These are phyloP conservation scores for Acanthosepion lycidas DNA, from an alignment of 2,888 invertebrate species.

Conservation along the genomic window DNA sequence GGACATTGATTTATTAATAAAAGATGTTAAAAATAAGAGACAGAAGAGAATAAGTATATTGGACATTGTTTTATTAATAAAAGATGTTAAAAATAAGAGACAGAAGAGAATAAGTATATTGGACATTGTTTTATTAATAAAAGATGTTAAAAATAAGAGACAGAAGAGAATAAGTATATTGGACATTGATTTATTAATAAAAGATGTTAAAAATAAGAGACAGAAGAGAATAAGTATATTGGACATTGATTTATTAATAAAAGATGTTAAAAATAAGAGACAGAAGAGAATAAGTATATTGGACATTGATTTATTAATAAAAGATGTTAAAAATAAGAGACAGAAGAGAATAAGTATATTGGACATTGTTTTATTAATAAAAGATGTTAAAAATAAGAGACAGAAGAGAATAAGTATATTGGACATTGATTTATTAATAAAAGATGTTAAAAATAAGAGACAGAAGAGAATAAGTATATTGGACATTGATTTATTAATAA, in stretches of 20 bases:
- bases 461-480: too few relatives aligned
- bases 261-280: neutral
- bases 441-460: too few relatives aligned
- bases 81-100: too few relatives aligned
- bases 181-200: neutral
- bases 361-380: neutral
- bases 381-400: neutral
- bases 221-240: too few relatives aligned
- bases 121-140: neutral
- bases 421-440: neutral
- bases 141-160: neutral
- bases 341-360: too few relatives aligned
- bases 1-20: neutral
- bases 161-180: too few relatives aligned
- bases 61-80: neutral
- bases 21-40: neutral
- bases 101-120: too few relatives aligned
- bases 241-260: neutral
- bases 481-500: neutral
- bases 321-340: too few relatives aligned
- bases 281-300: too few relatives aligned
- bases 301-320: neutral
- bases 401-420: too few relatives aligned
- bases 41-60: too few relatives aligned
- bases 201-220: too few relatives aligned